Base-by-base conservation (phyloP, 2,113 vertebrate species). In the Hiodon tergisus region DNA sequence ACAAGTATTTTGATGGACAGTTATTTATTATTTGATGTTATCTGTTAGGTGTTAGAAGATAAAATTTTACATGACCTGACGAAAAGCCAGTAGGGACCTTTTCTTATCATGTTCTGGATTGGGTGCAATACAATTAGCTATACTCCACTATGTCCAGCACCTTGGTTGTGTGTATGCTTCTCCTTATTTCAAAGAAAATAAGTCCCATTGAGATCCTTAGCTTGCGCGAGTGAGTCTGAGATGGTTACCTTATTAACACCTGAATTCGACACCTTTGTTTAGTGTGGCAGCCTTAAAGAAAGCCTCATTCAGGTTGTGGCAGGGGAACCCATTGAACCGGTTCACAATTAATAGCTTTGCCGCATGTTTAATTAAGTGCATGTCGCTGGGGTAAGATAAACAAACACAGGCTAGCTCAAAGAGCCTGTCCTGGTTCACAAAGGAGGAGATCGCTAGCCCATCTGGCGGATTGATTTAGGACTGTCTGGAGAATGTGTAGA, bases 281-380 rank as follows among this genome's bases (percentile, higher is more conserved):
- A 80, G 81, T 75, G 74, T 71, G 74, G 79, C 72, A 65, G 72
- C 61, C 72, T 73, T 61, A 63, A 63, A 60, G 53, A 86, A 80
- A 87, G 85, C 76, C 77, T 84, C 86, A 85, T 87, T 90, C 84
- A 88, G 78, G 17, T 80, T 54, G 66, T 57, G 79, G 84, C 83
- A 84, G 52, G 5, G 84, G 86, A 92, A 88, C 87, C 89, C 88
- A 89, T 88, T 86, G 84, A 90, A 90, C 86, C 80, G 84, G 87
- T 83, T 86, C 82, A 87, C 89, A 90, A 90, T 91, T 89, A 89
- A 92, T 88, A 89, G 85, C 86, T 81, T 76, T 78, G 78, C 83
- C 78, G 85, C 86, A 81, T 86, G 87, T 90, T 89, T 91, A 90
- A 89, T 88, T 90, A 91, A 91, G 87, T 89, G 85, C 82, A 81